Percentiles rank a stretch among this genome's conserved stretches.
phyloP scores from a whole-genome alignment of 2,113 vertebrate species.

The Chaenogobius annularis region DNA sequence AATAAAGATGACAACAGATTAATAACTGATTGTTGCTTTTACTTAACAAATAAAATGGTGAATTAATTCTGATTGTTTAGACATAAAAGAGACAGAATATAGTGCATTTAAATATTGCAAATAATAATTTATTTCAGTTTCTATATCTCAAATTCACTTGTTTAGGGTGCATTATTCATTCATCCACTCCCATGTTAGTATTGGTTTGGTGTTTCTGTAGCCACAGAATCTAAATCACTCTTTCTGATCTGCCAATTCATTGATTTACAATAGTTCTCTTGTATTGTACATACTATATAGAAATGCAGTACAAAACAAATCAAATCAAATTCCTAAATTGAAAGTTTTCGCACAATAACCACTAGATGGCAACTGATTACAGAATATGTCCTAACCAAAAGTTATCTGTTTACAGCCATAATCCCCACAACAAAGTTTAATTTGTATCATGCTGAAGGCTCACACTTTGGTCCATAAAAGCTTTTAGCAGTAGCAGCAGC shows the following conservation, averaged over 20 bases:
- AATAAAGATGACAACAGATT: slow-evolving; percentile 51
- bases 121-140: too few species aligned
- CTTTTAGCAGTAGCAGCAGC: slow-evolving; percentile 72
- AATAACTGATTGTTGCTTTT: neutral
- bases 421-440: slow-evolving; percentile 52
- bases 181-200: too few species aligned
- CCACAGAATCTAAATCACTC: too few species aligned
- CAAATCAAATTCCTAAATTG: neutral
- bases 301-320: neutral
- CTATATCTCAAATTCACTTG: too few species aligned
- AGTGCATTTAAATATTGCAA: neutral
- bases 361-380: slow-evolving; percentile 70
- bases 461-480: slow-evolving; percentile 69
- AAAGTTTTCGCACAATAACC: slow-evolving; percentile 24
- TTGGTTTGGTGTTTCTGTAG: too few species aligned
- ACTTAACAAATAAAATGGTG: too few species aligned
- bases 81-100: neutral
- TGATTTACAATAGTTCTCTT: too few species aligned
- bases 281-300: too few species aligned
- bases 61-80: neutral
- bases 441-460: slow-evolving; percentile 65
- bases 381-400: slow-evolving; percentile 30
- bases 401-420: slow-evolving; percentile 47
- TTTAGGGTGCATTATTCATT: too few species aligned
- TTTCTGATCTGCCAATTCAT: too few species aligned